Conservation (phyloP, 2,113 vertebrate genomes). For the Rallus limicola region DNA sequence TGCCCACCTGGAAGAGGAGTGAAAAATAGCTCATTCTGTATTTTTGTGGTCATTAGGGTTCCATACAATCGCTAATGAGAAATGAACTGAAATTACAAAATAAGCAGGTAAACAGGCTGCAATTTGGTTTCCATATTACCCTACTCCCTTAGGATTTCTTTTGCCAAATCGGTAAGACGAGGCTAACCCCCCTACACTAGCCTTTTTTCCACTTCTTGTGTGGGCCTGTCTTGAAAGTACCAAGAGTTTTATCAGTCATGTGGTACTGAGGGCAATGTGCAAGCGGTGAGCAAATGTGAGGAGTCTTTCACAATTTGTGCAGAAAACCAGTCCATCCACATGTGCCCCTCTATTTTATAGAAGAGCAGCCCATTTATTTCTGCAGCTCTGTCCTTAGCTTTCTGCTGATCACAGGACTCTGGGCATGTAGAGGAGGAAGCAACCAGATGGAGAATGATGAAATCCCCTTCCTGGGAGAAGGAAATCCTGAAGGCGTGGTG, state of each 20-base stretch:
- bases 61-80: slow-evolving; percentile 39
- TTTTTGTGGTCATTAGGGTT: slow-evolving; percentile 37
- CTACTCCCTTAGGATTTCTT: background rate
- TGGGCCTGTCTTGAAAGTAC: background rate
- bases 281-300: background rate
- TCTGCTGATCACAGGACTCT: background rate
- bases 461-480: background rate
- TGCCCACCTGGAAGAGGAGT: slow-evolving; percentile 51
- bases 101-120: background rate
- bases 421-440: background rate
- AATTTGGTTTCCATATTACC: background rate
- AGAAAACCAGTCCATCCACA: background rate
- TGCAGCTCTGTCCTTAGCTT: background rate
- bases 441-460: background rate
- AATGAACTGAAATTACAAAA: slow-evolving; percentile 29
- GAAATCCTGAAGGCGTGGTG: background rate
- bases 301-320: background rate
- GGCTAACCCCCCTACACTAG: background rate
- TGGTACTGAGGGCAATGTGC: background rate
- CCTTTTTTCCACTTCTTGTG: background rate
- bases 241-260: background rate
- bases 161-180: background rate
- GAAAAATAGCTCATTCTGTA: slow-evolving; percentile 36
- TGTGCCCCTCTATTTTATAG: background rate
- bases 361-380: background rate